Evolutionary conservation across 2,113 vertebrate genomes (phyloP).

Genomic region (Macquaria australasica): DNA sequence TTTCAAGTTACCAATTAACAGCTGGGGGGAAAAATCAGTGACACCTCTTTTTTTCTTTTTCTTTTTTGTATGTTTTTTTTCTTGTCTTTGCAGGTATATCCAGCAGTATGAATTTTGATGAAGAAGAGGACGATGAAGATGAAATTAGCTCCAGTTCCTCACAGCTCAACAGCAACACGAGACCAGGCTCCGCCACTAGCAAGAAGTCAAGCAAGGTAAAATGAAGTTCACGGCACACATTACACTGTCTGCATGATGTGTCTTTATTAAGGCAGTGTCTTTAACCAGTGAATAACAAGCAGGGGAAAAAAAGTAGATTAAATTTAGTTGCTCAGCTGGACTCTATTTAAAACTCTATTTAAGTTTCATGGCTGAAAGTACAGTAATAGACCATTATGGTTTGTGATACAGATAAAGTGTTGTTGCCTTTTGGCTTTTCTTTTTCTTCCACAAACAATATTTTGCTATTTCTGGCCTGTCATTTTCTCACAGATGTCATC

Average conservation of each 20-base stretch:
- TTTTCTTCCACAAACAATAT: not conserved
- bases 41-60: too few relatives aligned
- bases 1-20: too few relatives aligned
- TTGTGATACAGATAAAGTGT: not conserved
- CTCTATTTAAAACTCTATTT: not conserved
- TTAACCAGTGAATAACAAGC: not conserved
- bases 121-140: constrained; percentile 96
- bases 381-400: constrained; percentile 3
- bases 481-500: not conserved
- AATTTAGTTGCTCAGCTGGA: constrained; percentile 3
- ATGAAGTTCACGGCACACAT: not conserved
- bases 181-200: constrained; percentile 95
- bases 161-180: constrained; percentile 96
- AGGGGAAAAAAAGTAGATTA: not conserved
- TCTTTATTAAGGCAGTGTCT: not conserved
- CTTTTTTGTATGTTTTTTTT: not conserved
- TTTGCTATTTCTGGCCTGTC: not conserved
- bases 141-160: constrained; percentile 98
- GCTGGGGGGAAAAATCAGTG: too few relatives aligned
- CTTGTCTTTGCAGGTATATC: constrained; percentile 89
- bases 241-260: not conserved
- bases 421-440: not conserved
- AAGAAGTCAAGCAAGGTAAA: constrained; percentile 94
- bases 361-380: constrained; percentile 10
- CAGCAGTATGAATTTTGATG: constrained; percentile 98